Evolutionary conservation across 2,888 invertebrate genomes (phyloP).

Genomic region (Cacoxenus indagator): DNA sequence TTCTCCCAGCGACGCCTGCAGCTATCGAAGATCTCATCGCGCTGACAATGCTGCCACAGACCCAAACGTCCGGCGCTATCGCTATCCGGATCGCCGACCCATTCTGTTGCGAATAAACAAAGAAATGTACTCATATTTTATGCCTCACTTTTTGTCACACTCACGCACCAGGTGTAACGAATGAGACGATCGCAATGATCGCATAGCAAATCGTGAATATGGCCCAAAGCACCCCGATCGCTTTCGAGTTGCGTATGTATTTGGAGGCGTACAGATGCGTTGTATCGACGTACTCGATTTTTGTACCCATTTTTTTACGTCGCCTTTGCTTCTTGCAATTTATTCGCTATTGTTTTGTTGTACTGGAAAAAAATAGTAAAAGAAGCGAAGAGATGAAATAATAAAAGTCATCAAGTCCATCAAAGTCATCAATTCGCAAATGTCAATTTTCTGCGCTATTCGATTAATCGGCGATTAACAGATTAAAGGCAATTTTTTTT

Average conservation of each 20-base stretch:
- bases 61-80: conserved; percentile 93
- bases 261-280: conserved; percentile 91
- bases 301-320: conserved; percentile 80
- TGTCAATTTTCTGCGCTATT: background rate
- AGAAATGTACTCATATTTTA: background rate
- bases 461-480: background rate
- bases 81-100: conserved; percentile 88
- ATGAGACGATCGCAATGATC: conserved; percentile 94
- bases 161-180: conserved; percentile 83
- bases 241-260: conserved; percentile 92
- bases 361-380: background rate
- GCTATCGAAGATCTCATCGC: conserved; percentile 82
- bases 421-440: background rate
- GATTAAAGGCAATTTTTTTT: background rate
- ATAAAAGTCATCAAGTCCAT: conserved; percentile 3
- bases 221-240: conserved; percentile 97
- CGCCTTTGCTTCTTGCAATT: conserved; percentile 12
- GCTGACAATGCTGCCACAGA: conserved; percentile 89
- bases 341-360: conserved; percentile 30
- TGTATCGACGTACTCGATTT: conserved; percentile 93
- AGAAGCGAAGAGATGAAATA: background rate
- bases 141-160: background rate
- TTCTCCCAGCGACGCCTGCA: conserved; percentile 89
- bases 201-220: conserved; percentile 98
- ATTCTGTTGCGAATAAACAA: conserved; percentile 72